These are phyloP conservation scores for Chlorodrepanis virens DNA, from an alignment of 2,113 vertebrate genomes.

Conservation along the genomic window DNA sequence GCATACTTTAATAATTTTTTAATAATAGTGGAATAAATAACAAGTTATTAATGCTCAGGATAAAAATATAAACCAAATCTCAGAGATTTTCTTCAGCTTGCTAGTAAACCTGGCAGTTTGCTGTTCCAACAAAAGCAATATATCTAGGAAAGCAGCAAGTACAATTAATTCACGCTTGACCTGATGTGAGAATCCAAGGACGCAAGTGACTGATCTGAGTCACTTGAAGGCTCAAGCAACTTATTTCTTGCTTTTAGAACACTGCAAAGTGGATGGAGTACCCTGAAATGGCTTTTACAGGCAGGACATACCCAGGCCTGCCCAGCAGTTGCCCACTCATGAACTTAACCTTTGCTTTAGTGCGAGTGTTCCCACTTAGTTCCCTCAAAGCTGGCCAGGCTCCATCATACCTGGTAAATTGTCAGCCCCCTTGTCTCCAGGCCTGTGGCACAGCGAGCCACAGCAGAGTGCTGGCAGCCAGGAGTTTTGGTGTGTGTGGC, in stretches of 20 bases:
- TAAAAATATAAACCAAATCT: neutral
- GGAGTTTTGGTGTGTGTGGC: neutral
- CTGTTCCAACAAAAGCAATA: neutral
- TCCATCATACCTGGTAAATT: fast-evolving
- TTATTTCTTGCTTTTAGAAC: neutral
- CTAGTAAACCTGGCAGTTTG: neutral
- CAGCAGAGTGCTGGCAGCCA: fast-evolving
- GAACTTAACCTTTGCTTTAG: neutral
- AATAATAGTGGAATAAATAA: neutral
- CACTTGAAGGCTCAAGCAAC: neutral
- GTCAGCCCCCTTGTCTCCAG: neutral
- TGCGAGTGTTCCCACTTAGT: fast-evolving
- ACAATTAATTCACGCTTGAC: neutral
- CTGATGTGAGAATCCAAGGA: neutral
- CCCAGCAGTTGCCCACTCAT: fast-evolving
- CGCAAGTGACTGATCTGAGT: neutral
- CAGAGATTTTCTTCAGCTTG: neutral
- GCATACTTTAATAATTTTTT: neutral
- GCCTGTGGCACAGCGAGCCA: neutral
- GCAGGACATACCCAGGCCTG: neutral
- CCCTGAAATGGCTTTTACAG: neutral
- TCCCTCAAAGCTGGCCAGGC: neutral
- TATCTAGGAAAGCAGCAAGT: neutral
- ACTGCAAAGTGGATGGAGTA: neutral
- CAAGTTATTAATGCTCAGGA: neutral